Evolutionary conservation across 2,888 invertebrate species (phyloP), one percentile per base, ranked within the genome.

Genomic region (Ormyrus rosae): DNA sequence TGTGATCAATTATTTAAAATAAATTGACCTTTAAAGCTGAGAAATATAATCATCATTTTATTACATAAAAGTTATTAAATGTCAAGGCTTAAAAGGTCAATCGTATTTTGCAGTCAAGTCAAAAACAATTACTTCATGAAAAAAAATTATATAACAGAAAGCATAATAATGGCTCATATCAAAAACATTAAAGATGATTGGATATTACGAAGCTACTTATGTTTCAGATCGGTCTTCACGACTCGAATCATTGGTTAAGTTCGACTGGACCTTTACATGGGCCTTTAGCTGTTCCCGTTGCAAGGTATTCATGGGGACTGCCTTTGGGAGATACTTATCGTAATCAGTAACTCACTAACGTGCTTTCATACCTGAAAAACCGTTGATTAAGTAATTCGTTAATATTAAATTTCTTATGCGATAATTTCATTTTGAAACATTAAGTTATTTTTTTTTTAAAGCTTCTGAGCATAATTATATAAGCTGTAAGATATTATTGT

Each of bases 241-340:
- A 89, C 87, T 88, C 87, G 86, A 88, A 88, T 87, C 88, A 88
- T 85, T 86, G 86, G 86, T 89, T 88, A 89, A 88, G 87, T 87
- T 87, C 86, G 86, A 87, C 86, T 83, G 90, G 90, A 90, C 86
- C 87, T 86, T 87, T 85, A 87, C 87, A 85, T 86, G 89, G 88
- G 90, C 90, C 87, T 85, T 88, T 88, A 88, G 89, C 89, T 88
- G 90, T 88, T 89, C 89, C 89, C 90, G 89, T 89, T 90, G 89
- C 90, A 90, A 90, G 90, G 90, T 90, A 90, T 90, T 90, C 90
- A 89, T 89, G 89, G 90, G 89, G 87, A 86, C 89, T 89, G 89
- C 88, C 88, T 88, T 87, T 90, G 89, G 89, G 89, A 80, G 48
- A 90, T 89, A 87, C 87, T 89, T 89, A 85, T 84, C 82, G 83